Percentiles rank a stretch among this genome's conserved stretches.
phyloP scores from a whole-genome alignment of 2,888 invertebrate genomes.

The Tridacna crocea region DNA sequence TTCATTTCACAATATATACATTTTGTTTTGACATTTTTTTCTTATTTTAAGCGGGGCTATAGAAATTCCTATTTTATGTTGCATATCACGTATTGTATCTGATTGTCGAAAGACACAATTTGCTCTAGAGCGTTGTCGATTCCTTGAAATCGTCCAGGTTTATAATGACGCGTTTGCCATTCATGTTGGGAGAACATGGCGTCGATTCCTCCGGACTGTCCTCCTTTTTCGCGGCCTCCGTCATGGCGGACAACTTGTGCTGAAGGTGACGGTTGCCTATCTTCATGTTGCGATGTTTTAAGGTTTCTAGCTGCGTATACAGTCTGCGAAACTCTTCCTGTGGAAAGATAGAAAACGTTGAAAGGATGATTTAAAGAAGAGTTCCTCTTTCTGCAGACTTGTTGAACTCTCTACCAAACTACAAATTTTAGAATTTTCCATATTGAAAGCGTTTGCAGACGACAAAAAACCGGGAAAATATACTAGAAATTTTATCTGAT shows the following conservation, averaged over 20 bases:
- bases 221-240: slow-evolving; percentile 88
- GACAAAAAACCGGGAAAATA: too few relatives aligned
- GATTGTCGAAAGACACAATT: slow-evolving; percentile 23
- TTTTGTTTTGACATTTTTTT: too few relatives aligned
- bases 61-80: slow-evolving; percentile 1
- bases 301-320: slow-evolving; percentile 91
- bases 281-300: slow-evolving; percentile 92
- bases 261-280: slow-evolving; percentile 90
- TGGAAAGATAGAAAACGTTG: slow-evolving; percentile 56
- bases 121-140: slow-evolving; percentile 68
- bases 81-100: slow-evolving; percentile 17
- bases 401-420: too few relatives aligned
- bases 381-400: too few relatives aligned
- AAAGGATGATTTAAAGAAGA: too few relatives aligned
- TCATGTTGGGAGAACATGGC: slow-evolving; percentile 79
- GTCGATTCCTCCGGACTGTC: slow-evolving; percentile 77
- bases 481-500: too few relatives aligned
- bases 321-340: slow-evolving; percentile 93
- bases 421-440: too few relatives aligned
- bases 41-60: too few relatives aligned
- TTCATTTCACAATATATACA: too few relatives aligned
- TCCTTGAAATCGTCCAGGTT: slow-evolving; percentile 81
- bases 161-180: slow-evolving; percentile 81
- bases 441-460: too few relatives aligned
- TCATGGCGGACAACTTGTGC: slow-evolving; percentile 92